Percentiles rank a stretch among this genome's conserved stretches.
These are phyloP conservation scores for Leptopilina boulardi DNA, from an alignment of 1,140 invertebrate genomes.

Conservation along the genomic window DNA sequence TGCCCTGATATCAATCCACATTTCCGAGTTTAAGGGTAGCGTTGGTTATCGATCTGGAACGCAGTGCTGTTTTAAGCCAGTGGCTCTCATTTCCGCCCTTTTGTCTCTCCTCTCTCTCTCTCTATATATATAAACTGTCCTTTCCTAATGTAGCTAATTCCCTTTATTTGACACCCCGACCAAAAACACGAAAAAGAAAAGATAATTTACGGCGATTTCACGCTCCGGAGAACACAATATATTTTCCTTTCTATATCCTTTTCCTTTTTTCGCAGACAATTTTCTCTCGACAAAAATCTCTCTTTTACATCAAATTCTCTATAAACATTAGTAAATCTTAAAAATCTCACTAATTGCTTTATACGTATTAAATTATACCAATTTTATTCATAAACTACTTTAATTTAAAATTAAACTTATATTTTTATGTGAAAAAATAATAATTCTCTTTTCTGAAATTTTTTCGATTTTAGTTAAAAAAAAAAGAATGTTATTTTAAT, in stretches of 20 bases:
- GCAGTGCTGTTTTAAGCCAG: slow-evolving; percentile 70
- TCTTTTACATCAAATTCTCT: no score
- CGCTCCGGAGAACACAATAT: background rate
- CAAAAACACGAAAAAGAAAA: slow-evolving; percentile 7
- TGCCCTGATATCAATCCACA: slow-evolving; percentile 61
- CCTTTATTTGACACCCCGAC: background rate
- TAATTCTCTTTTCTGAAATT: no score
- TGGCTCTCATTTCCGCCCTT: slow-evolving; percentile 62
- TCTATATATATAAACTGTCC: no score
- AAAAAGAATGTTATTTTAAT: no score
- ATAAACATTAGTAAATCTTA: no score
- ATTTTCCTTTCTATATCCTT: background rate
- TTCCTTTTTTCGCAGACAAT: background rate
- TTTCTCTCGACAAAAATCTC: background rate
- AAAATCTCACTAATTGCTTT: no score
- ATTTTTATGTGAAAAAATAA: no score
- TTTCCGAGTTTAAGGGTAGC: slow-evolving; percentile 66
- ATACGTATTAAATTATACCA: no score
- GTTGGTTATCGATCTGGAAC: slow-evolving; percentile 67
- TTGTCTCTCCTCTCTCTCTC: slow-evolving; percentile 33
- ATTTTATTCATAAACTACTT: no score
- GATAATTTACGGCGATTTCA: slow-evolving; percentile 6
- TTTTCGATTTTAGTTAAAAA: no score
- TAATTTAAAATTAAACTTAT: no score
- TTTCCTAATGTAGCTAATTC: slow-evolving; percentile 13